Conservation (phyloP, 2,797 vertebrate genomes). For the Tarsius wallacei region DNA sequence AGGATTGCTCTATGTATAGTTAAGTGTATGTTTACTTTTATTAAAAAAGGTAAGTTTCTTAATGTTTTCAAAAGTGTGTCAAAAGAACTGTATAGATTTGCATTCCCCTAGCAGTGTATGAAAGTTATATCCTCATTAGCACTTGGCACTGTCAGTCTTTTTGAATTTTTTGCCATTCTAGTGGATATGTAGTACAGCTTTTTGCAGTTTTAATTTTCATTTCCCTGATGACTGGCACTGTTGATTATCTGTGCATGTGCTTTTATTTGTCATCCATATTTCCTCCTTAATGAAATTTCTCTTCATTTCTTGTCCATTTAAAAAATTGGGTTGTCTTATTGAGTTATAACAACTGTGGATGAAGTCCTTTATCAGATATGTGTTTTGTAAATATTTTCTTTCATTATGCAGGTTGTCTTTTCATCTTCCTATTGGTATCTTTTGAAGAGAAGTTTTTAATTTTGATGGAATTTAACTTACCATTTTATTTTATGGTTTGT, state of each 20-base stretch:
- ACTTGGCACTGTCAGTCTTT: not conserved
- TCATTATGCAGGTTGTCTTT: not conserved
- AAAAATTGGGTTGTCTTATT: not conserved
- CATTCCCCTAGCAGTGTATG: not conserved
- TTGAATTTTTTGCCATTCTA: constrained; percentile 1
- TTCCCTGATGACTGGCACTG: not conserved
- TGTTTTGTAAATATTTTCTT: constrained; percentile 49
- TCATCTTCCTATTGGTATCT: not conserved
- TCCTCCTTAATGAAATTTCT: constrained; percentile 32
- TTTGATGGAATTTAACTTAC: constrained; percentile 11
- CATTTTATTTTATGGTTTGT: not conserved
- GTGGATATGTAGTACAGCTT: not conserved
- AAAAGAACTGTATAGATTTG: not conserved
- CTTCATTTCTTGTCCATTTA: not conserved
- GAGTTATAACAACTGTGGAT: not conserved
- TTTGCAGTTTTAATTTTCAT: not conserved
- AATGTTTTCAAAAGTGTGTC: not conserved
- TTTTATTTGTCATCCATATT: not conserved
- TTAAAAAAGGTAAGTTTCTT: not conserved
- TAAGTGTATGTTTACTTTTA: not conserved
- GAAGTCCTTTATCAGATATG: not conserved
- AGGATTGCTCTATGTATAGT: not conserved
- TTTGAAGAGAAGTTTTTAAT: constrained; percentile 17
- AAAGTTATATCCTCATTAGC: not conserved
- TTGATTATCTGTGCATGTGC: not conserved